Conservation (phyloP, 2,113 vertebrate species). For the Entomyzon cyanotis region DNA sequence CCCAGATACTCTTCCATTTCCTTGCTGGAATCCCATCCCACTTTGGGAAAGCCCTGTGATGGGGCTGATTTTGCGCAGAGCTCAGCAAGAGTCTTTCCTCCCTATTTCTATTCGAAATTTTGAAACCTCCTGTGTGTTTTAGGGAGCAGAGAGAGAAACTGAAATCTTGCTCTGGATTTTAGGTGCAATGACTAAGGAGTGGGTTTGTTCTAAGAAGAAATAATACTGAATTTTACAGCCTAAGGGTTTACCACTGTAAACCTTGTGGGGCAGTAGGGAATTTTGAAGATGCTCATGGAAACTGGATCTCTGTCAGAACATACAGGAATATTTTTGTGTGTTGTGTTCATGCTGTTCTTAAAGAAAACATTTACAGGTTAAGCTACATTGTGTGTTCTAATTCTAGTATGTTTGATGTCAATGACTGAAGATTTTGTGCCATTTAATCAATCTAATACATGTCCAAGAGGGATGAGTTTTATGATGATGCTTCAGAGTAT, state of each 20-base stretch:
- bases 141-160: neutral
- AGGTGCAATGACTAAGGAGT: neutral
- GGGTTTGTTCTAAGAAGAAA: neutral
- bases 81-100: neutral
- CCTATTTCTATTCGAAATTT: neutral
- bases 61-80: neutral
- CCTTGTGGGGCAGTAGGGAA: neutral
- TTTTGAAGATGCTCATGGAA: neutral
- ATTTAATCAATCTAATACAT: no score
- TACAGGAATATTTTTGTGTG: neutral
- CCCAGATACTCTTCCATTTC: neutral
- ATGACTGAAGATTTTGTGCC: neutral
- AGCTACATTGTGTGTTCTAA: neutral
- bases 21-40: neutral
- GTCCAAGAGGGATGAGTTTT: neutral
- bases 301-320: neutral
- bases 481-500: neutral
- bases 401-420: neutral
- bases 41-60: neutral
- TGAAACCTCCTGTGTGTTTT: neutral
- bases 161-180: neutral
- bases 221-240: neutral
- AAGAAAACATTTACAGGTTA: neutral
- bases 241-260: neutral
- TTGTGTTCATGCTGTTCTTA: neutral